These are phyloP conservation scores for Callopanchax toddi DNA, from an alignment of 2,113 vertebrate species.

Conservation along the genomic window DNA sequence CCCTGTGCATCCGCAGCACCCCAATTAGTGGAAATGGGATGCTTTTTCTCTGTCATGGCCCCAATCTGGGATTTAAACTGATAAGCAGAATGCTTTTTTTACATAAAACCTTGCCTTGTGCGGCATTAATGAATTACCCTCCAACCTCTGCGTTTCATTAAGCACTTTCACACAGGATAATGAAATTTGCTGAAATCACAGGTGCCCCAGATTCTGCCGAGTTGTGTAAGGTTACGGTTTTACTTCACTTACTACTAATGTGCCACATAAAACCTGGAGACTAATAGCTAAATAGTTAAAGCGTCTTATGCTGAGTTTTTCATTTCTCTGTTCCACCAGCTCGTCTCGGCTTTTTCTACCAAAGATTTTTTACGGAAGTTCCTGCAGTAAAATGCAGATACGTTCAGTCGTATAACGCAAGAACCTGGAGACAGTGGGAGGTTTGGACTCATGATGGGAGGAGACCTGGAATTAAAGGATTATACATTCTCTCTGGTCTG, in stretches of 20 bases:
- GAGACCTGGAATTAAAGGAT: too few relatives aligned
- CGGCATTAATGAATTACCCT: conserved; percentile 57
- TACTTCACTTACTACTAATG: conserved; percentile 15
- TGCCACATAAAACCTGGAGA: neutral
- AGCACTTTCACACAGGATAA: conserved; percentile 37
- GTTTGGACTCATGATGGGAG: too few relatives aligned
- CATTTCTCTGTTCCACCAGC: neutral
- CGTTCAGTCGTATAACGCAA: too few relatives aligned
- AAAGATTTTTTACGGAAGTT: neutral
- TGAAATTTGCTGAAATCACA: conserved; percentile 47
- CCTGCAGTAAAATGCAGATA: too few relatives aligned
- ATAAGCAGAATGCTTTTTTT: conserved; percentile 59
- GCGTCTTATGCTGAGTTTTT: neutral
- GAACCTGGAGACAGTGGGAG: too few relatives aligned
- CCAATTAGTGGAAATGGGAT: conserved; percentile 57
- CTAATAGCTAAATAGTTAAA: neutral
- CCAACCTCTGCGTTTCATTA: conserved; percentile 48
- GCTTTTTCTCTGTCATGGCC: conserved; percentile 38
- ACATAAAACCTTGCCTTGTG: conserved; percentile 43
- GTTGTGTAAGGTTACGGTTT: conserved; percentile 14
- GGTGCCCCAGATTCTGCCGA: conserved; percentile 32
- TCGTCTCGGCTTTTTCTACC: neutral
- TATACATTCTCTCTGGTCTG: too few relatives aligned
- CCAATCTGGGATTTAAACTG: conserved; percentile 60
- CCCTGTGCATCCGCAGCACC: conserved; percentile 16